Percentiles rank a stretch among this genome's conserved stretches.
phyloP scores from a whole-genome alignment of 2,113 vertebrate species.

The Pica pica region DNA sequence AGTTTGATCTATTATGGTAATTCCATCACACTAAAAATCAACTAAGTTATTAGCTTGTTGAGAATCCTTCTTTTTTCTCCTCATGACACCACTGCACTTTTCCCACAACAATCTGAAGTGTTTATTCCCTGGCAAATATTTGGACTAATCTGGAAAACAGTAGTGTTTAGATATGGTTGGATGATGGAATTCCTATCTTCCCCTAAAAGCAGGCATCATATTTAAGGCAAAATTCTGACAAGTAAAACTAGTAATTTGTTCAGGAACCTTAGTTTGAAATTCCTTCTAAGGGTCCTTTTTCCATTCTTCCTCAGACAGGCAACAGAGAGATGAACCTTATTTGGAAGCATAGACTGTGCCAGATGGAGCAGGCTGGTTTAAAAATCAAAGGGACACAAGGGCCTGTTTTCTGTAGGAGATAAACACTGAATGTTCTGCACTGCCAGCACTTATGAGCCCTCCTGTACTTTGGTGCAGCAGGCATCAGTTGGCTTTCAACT shows the following conservation, averaged over 20 bases:
- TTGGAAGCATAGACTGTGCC: not conserved
- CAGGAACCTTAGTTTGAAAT: not conserved
- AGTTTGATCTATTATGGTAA: not conserved
- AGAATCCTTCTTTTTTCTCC: not conserved
- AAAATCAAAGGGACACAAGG: constrained; percentile 21
- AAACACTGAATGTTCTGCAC: not conserved
- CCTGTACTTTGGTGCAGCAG: not conserved
- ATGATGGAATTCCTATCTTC: not conserved
- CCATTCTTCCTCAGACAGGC: not conserved
- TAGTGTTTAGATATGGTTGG: not conserved
- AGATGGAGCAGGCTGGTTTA: constrained; percentile 15
- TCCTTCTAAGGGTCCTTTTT: not conserved
- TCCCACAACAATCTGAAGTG: not conserved
- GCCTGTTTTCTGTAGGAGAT: not conserved
- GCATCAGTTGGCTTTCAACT: not conserved
- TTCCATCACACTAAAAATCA: not conserved
- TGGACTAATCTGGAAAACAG: not conserved
- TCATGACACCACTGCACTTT: not conserved
- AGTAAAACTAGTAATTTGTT: not conserved
- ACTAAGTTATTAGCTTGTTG: not conserved
- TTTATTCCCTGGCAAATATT: not conserved
- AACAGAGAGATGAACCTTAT: not conserved
- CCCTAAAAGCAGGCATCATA: not conserved
- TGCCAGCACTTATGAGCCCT: not conserved
- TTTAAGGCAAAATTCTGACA: not conserved